Evolutionary conservation across 2,113 vertebrate species (phyloP).

Genomic region (Amphilophus citrinellus): DNA sequence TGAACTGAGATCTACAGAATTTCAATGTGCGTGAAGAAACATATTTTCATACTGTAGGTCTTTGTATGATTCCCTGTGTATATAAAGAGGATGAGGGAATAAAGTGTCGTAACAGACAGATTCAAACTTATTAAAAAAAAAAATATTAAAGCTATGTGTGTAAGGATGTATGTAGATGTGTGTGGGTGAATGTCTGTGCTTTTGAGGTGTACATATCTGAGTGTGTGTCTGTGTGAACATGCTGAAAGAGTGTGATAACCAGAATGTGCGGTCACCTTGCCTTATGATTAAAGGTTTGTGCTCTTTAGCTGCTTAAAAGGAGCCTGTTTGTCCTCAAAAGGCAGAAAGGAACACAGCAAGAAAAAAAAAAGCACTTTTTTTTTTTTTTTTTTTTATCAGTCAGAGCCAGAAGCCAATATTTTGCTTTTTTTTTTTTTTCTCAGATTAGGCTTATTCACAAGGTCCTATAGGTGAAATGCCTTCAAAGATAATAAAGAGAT

Average conservation of each 20-base stretch:
- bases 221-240: conserved; percentile 33
- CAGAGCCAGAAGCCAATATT: conserved; percentile 71
- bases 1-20: conserved; percentile 50
- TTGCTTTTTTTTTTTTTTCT: conserved; percentile 34
- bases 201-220: conserved; percentile 4
- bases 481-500: conserved; percentile 76
- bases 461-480: conserved; percentile 75
- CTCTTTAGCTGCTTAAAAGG: conserved; percentile 70
- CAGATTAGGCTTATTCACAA: conserved; percentile 75
- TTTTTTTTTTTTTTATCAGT: conserved; percentile 71
- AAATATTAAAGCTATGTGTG: neutral
- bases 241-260: conserved; percentile 70
- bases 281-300: conserved; percentile 70
- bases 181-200: neutral
- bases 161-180: conserved; percentile 13
- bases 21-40: conserved; percentile 51
- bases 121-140: conserved; percentile 20
- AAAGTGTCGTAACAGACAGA: conserved; percentile 19
- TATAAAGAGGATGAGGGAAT: neutral
- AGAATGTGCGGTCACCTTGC: conserved; percentile 76
- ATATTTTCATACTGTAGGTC: conserved; percentile 36
- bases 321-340: conserved; percentile 63
- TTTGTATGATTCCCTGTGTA: conserved; percentile 8
- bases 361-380: neutral
- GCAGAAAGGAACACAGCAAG: conserved; percentile 46